phyloP scores from a whole-genome alignment of 2,113 vertebrate genomes.

The Equus quagga region DNA sequence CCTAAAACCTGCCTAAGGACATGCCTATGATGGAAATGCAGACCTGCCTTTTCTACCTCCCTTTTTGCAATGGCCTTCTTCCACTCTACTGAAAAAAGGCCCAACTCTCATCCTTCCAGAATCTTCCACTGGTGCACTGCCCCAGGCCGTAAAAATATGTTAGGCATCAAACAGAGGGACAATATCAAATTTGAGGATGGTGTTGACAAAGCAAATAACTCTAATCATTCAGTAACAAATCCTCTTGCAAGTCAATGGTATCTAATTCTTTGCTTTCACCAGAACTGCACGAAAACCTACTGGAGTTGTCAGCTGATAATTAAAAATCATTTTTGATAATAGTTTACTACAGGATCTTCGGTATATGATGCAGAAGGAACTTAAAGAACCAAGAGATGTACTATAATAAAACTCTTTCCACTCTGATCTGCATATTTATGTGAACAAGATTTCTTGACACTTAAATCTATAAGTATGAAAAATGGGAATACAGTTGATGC shows the following conservation, averaged over 20 bases:
- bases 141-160: not conserved
- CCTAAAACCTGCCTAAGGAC: not conserved
- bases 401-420: slow-evolving; percentile 36
- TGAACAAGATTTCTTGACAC: slow-evolving; percentile 1
- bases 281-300: slow-evolving; percentile 6
- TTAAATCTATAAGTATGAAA: slow-evolving; percentile 34
- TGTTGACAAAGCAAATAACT: not conserved
- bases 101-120: not conserved
- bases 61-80: not conserved
- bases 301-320: slow-evolving; percentile 28
- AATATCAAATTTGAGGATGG: slow-evolving; percentile 9
- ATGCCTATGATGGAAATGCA: not conserved
- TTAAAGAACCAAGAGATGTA: not conserved
- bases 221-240: not conserved
- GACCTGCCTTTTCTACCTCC: not conserved
- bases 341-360: not conserved
- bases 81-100: not conserved
- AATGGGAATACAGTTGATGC: slow-evolving; percentile 26
- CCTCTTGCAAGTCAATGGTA: not conserved
- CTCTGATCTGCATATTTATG: slow-evolving; percentile 24
- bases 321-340: slow-evolving; percentile 44
- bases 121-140: not conserved
- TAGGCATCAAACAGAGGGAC: slow-evolving; percentile 3
- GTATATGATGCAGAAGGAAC: not conserved
- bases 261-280: slow-evolving; percentile 34